Conservation (phyloP, 2,888 invertebrate genomes). For the Ormyrus rosae region DNA sequence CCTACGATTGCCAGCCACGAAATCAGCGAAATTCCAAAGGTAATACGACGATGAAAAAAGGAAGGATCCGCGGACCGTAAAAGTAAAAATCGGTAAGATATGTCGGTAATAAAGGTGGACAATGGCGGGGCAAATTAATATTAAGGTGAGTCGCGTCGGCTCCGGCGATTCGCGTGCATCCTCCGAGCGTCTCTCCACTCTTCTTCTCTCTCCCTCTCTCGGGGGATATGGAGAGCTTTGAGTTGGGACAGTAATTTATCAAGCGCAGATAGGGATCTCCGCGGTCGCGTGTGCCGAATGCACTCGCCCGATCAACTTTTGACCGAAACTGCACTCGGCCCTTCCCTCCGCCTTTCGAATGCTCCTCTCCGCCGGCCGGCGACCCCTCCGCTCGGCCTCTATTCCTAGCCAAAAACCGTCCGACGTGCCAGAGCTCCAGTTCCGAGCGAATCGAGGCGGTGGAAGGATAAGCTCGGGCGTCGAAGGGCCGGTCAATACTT, state of each 20-base stretch:
- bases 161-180: slow-evolving; percentile 54
- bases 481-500: slow-evolving; percentile 50
- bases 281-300: slow-evolving; percentile 71
- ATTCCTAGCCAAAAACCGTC: neutral
- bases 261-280: slow-evolving; percentile 73
- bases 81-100: slow-evolving; percentile 70
- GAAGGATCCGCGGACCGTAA: slow-evolving; percentile 54
- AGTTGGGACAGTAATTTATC: slow-evolving; percentile 74
- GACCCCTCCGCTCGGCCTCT: too few species aligned
- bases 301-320: slow-evolving; percentile 66
- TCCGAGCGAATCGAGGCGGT: neutral
- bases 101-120: slow-evolving; percentile 73
- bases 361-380: too few species aligned
- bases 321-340: slow-evolving; percentile 59
- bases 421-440: neutral
- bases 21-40: neutral
- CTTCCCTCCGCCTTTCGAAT: neutral
- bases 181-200: neutral
- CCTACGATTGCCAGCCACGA: neutral
- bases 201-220: neutral
- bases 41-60: slow-evolving; percentile 34
- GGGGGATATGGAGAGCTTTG: slow-evolving; percentile 52
- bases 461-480: neutral
- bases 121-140: slow-evolving; percentile 74
- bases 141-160: slow-evolving; percentile 64